Evolutionary conservation across 2,888 invertebrate species (phyloP).

Genomic region (Trissolcus brochymenae): DNA sequence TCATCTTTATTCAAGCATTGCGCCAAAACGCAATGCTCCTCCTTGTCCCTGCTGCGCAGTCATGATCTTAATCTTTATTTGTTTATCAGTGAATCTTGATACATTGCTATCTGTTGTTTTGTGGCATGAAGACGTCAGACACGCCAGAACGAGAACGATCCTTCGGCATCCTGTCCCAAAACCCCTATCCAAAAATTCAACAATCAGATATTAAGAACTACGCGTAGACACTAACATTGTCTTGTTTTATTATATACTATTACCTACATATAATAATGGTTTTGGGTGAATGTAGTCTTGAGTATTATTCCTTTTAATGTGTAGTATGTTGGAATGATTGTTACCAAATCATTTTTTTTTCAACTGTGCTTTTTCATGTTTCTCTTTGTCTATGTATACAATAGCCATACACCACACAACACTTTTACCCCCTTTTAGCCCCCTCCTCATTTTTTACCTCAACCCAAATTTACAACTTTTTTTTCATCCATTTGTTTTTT

Average conservation of each 20-base stretch:
- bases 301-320: constrained; percentile 34
- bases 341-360: constrained; percentile 51
- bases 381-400: constrained; percentile 40
- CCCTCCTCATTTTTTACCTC: no score
- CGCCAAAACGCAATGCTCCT: constrained; percentile 54
- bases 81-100: constrained; percentile 49
- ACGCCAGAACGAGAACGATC: constrained; percentile 45
- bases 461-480: no score
- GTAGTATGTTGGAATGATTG: constrained; percentile 56
- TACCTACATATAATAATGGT: constrained; percentile 12
- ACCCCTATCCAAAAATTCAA: constrained; percentile 11
- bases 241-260: constrained; percentile 29
- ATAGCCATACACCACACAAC: neutral
- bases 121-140: constrained; percentile 55
- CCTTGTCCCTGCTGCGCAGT: constrained; percentile 56
- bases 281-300: constrained; percentile 56
- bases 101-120: constrained; percentile 43
- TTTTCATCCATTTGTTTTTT: no score
- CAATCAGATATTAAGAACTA: constrained; percentile 19
- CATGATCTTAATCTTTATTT: constrained; percentile 43
- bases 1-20: constrained; percentile 55
- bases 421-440: no score
- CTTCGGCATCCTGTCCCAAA: constrained; percentile 3
- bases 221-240: constrained; percentile 55
- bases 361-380: constrained; percentile 56